Evolutionary conservation across 2,888 invertebrate species (phyloP).

Genomic region (Acleris cristana): DNA sequence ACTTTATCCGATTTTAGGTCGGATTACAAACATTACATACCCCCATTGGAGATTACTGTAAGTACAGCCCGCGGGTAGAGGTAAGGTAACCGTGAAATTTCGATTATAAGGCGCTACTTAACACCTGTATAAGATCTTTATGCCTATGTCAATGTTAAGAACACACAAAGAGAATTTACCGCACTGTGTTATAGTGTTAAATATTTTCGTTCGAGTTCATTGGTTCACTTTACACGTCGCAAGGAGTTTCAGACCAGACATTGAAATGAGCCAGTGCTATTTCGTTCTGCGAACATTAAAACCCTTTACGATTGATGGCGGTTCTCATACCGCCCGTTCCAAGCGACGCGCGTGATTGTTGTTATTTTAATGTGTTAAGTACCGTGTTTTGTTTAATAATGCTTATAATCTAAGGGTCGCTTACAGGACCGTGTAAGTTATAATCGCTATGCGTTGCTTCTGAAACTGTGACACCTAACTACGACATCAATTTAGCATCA

Average conservation of each 20-base stretch:
- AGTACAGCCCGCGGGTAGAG: neutral
- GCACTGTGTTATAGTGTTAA: conserved; percentile 1
- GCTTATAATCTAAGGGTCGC: too few relatives aligned
- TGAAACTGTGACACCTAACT: too few relatives aligned
- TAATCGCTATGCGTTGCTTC: too few relatives aligned
- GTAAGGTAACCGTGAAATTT: conserved; percentile 4
- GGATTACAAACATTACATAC: conserved; percentile 21
- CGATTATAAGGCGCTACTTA: neutral
- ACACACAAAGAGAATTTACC: too few relatives aligned
- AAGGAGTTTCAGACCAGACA: conserved; percentile 50
- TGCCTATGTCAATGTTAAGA: too few relatives aligned
- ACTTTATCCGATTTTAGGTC: conserved; percentile 26
- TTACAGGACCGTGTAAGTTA: too few relatives aligned
- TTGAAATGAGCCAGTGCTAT: conserved; percentile 62
- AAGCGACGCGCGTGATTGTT: conserved; percentile 55
- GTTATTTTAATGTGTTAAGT: conserved; percentile 49
- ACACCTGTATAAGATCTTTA: too few relatives aligned
- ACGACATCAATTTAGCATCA: too few relatives aligned
- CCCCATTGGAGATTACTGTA: conserved; percentile 17
- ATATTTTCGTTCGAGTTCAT: conserved; percentile 45
- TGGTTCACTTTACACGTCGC: conserved; percentile 55
- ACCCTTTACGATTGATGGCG: conserved; percentile 57
- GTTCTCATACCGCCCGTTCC: conserved; percentile 51
- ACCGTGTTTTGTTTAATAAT: conserved; percentile 16
- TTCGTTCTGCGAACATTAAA: conserved; percentile 50